phyloP scores from a whole-genome alignment of 2,797 vertebrate species.

The Dicrostonyx torquatus region DNA sequence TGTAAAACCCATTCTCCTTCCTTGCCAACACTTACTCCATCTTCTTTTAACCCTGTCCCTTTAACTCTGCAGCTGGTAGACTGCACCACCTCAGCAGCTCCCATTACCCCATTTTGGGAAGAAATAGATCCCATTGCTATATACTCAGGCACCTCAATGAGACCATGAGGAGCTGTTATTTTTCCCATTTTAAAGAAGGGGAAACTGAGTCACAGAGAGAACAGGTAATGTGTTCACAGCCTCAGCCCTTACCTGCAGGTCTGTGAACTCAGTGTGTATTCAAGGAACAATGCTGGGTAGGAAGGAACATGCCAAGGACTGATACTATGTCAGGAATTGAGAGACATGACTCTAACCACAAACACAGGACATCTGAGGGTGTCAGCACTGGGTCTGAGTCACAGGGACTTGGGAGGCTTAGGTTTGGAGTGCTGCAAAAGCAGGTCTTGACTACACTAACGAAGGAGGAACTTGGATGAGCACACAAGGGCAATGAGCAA shows the following conservation, averaged over 20 bases:
- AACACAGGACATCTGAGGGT: neutral
- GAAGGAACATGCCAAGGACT: neutral
- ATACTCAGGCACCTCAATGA: neutral
- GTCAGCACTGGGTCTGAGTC: neutral
- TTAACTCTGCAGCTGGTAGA: neutral
- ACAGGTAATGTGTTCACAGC: neutral
- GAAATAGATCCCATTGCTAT: neutral
- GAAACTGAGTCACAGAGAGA: neutral
- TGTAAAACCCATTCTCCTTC: neutral
- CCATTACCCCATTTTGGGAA: neutral
- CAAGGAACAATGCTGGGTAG: neutral
- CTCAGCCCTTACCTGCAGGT: neutral
- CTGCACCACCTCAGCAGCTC: neutral
- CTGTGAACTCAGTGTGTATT: no score
- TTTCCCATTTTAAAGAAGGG: constrained; percentile 26
- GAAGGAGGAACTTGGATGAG: neutral
- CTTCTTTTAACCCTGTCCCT: neutral
- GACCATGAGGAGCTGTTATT: neutral
- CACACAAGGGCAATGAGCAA: no score
- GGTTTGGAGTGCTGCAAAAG: neutral
- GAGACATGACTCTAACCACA: neutral
- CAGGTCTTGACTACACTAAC: neutral
- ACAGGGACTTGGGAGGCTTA: neutral
- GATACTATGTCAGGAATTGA: neutral
- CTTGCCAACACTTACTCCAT: neutral